A percentile compares a stretch with the other conserved stretches of the same genome.
Evolutionary conservation across 1,140 invertebrate genomes (phyloP).

Genomic region (Andrena cerasifolii): DNA sequence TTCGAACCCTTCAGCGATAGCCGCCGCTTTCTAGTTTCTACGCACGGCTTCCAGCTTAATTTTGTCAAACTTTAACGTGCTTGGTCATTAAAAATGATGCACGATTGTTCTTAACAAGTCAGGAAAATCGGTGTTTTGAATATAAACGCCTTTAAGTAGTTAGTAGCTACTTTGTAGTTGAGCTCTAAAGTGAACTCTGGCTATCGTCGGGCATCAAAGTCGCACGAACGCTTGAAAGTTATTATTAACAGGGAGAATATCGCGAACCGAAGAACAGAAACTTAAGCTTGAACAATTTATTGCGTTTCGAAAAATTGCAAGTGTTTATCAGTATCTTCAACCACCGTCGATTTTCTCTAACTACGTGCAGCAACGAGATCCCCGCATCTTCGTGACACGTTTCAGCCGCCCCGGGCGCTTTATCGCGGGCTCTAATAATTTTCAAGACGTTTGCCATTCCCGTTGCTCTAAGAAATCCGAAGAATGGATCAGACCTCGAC

Average conservation of each 20-base stretch:
- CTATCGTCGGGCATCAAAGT: no score
- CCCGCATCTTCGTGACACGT: no score
- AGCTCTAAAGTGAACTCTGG: not conserved
- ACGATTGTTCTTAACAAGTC: not conserved
- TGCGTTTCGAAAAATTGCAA: no score
- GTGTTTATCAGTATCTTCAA: no score
- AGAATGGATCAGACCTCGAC: not conserved
- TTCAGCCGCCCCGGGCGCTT: not conserved
- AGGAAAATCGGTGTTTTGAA: not conserved
- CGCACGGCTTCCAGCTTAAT: constrained; percentile 36
- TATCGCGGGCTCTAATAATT: not conserved
- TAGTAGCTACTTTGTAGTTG: not conserved
- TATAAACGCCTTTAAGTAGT: not conserved
- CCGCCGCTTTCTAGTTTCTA: constrained; percentile 39
- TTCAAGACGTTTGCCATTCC: not conserved
- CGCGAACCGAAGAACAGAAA: no score
- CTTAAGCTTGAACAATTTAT: no score
- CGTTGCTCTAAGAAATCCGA: no score
- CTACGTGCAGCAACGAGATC: no score
- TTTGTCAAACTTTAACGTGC: constrained; percentile 59
- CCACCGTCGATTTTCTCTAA: no score
- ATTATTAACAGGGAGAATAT: no score
- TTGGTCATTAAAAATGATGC: constrained; percentile 56
- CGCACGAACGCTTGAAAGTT: no score
- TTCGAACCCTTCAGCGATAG: not conserved